Evolutionary conservation across 2,797 vertebrate species (phyloP).

Genomic region (Chaetodon trifasciatus): DNA sequence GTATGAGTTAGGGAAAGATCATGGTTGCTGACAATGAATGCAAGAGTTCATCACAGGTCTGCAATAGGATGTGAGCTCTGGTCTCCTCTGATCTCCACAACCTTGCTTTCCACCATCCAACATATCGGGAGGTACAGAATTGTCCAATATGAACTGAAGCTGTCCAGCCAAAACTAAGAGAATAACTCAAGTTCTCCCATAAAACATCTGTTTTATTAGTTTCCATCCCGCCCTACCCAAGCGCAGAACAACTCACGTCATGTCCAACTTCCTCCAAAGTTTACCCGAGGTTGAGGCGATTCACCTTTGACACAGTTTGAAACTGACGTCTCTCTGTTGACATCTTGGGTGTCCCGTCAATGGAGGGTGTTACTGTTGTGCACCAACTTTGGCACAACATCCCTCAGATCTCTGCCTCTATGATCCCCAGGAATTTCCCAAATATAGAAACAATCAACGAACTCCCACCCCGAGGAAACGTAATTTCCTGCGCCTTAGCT

Average conservation of each 20-base stretch:
- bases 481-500: slow-evolving; percentile 75
- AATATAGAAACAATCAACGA: slow-evolving; percentile 81
- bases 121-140: neutral
- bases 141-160: neutral
- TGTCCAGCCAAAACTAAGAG: slow-evolving; percentile 4
- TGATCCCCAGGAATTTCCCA: slow-evolving; percentile 69
- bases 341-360: slow-evolving; percentile 34
- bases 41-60: too few species aligned
- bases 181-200: neutral
- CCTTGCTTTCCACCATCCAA: neutral
- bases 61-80: neutral
- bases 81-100: too few species aligned
- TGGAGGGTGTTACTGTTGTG: slow-evolving; percentile 31
- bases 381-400: slow-evolving; percentile 38
- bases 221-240: neutral
- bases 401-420: slow-evolving; percentile 33
- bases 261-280: neutral
- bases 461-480: slow-evolving; percentile 66
- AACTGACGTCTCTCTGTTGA: slow-evolving; percentile 36
- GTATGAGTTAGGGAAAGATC: neutral
- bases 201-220: slow-evolving; percentile 29
- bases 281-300: neutral
- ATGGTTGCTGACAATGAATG: too few species aligned
- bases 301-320: slow-evolving; percentile 56
- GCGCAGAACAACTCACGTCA: neutral